Conservation (phyloP, 2,113 vertebrate species). For the Stigmatopora nigra region DNA sequence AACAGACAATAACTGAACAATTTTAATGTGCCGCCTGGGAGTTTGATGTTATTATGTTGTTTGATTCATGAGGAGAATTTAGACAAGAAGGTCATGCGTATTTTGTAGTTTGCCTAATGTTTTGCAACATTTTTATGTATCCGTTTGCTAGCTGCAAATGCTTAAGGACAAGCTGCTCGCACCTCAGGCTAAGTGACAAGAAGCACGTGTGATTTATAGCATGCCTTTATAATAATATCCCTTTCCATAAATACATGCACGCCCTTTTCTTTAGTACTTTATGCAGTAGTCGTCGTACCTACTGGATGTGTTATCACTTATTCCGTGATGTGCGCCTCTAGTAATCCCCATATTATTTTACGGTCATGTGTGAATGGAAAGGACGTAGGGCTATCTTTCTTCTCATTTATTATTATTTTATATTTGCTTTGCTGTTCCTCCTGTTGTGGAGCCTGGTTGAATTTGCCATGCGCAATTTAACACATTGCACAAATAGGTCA, state of each 20-base stretch:
- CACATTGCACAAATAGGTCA: slow-evolving; percentile 29
- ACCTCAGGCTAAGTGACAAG: background rate
- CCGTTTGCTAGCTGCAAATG: background rate
- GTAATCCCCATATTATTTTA: background rate
- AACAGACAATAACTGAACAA: too few species aligned
- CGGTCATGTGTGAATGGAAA: slow-evolving; percentile 19
- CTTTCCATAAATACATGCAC: background rate
- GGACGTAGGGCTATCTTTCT: slow-evolving; percentile 42
- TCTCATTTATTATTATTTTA: slow-evolving; percentile 32
- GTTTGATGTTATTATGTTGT: too few species aligned
- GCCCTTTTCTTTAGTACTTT: background rate
- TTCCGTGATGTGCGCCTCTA: background rate
- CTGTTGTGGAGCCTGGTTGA: slow-evolving; percentile 19
- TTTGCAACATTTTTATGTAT: background rate
- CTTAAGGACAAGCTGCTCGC: background rate
- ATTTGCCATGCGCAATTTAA: slow-evolving; percentile 14
- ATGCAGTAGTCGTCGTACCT: background rate
- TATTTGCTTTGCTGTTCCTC: slow-evolving; percentile 16
- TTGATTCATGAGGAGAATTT: too few species aligned
- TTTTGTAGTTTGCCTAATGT: background rate
- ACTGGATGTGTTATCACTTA: background rate
- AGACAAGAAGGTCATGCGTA: background rate
- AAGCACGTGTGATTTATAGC: background rate
- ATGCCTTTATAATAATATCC: background rate
- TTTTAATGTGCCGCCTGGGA: too few species aligned